Evolutionary conservation across 2,888 invertebrate genomes (phyloP), one percentile per base, ranked within the genome.

Genomic region (Eupithecia vulgata): DNA sequence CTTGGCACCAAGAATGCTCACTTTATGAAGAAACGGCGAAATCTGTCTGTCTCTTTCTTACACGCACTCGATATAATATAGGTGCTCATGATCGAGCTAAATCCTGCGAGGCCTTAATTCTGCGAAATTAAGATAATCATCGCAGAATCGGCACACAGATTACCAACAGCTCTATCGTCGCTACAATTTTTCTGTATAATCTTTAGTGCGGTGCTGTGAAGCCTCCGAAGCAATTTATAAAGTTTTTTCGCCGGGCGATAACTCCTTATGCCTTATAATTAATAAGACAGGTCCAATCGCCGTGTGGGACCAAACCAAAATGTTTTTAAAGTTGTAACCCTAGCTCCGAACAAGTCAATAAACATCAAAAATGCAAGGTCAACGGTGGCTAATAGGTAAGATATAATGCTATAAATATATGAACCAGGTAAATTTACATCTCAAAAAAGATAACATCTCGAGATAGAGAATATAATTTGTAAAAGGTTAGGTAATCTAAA

Each of bases 401-500:
- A 88, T 91, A 91, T 87, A 91, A 89, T 87, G 85, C 90, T 91
- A 91, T 89, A 91, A 91, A 91, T 91, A 88, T 87, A 85, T 84
- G 90, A 92, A 93, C 89, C 82, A 85, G 91, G 93, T 77, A 92
- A 93, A 93, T 92, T 90, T 92, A 92, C 89, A 92, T 92, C 91
- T 92, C 92, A 93, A 92, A 92, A 93, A 89, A 91, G 91, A 91
- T 93, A 91, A 91, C 89, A 87, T 88, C 88, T 90, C 84, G 87
- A 88, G 86, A 85, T 90, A 88, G 88, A 90, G 88, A 88, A 90
- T 91, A 91, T 84, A 85, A 84, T 86, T 86, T 91, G 88, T 86
- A 90, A 91, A 92, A 91, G 79, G 79, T 87, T 76, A 68, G 62
- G 72, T 34, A 73, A 75, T 83, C 76, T 84, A 83, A 81, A 76